Evolutionary conservation across 2,888 invertebrate species (phyloP).

Genomic region (Drosophila ezoana): DNA sequence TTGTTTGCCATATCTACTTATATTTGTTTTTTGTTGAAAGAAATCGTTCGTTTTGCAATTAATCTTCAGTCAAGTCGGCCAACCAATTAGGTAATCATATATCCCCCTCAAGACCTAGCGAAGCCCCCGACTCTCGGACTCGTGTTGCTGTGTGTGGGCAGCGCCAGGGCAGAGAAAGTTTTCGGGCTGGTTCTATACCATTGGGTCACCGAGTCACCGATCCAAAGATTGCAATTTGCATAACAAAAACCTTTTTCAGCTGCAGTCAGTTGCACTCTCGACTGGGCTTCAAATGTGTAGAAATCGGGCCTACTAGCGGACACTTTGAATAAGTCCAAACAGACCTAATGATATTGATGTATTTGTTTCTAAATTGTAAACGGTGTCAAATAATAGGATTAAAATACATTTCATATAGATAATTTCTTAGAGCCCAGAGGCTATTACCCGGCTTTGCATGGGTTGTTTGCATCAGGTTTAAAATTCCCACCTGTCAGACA

Average conservation of each 20-base stretch:
- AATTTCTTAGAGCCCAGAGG: too few relatives aligned
- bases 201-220: slow-evolving; percentile 31
- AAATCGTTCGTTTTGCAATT: slow-evolving; percentile 70
- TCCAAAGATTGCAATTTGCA: slow-evolving; percentile 57
- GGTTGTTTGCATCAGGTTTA: too few relatives aligned
- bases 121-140: slow-evolving; percentile 2
- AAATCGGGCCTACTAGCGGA: slow-evolving; percentile 44
- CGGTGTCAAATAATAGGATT: too few relatives aligned
- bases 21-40: slow-evolving; percentile 29
- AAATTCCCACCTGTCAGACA: too few relatives aligned
- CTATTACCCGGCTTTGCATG: too few relatives aligned
- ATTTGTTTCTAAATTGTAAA: not conserved
- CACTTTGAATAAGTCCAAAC: not conserved
- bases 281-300: slow-evolving; percentile 37
- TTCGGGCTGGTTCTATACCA: slow-evolving; percentile 62
- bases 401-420: too few relatives aligned
- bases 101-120: slow-evolving; percentile 13
- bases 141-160: slow-evolving; percentile 26
- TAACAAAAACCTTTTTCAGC: slow-evolving; percentile 30
- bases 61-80: slow-evolving; percentile 53
- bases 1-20: slow-evolving; percentile 46
- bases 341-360: not conserved
- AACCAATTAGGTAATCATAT: slow-evolving; percentile 65
- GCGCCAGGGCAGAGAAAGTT: slow-evolving; percentile 63
- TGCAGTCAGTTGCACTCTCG: slow-evolving; percentile 43